These are phyloP conservation scores for Serranus cabrilla DNA, from an alignment of 2,797 vertebrate species.

Conservation along the genomic window DNA sequence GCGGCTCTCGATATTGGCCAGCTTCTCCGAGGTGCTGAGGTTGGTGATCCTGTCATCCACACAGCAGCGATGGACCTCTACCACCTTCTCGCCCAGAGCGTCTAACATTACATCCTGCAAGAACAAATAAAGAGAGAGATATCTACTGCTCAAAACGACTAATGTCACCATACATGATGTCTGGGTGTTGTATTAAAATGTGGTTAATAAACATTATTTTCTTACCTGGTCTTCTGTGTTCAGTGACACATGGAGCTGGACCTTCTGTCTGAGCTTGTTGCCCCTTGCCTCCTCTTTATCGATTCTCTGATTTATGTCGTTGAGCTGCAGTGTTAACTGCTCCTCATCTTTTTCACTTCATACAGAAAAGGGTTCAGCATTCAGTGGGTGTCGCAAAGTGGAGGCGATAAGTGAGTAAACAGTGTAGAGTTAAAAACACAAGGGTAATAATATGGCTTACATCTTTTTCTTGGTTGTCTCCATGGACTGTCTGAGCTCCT, in stretches of 20 bases:
- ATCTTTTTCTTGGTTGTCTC: slow-evolving; percentile 80
- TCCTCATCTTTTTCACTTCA: slow-evolving; percentile 87
- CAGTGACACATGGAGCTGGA: slow-evolving; percentile 84
- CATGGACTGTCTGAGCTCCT: slow-evolving; percentile 83
- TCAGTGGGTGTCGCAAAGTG: neutral
- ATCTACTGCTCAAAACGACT: neutral
- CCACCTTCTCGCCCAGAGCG: slow-evolving; percentile 87
- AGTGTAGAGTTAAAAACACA: neutral
- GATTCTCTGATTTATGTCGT: slow-evolving; percentile 80
- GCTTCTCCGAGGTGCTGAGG: slow-evolving; percentile 89
- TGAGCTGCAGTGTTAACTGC: slow-evolving; percentile 83
- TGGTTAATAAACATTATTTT: neutral
- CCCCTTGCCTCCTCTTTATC: slow-evolving; percentile 83
- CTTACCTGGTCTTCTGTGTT: slow-evolving; percentile 89
- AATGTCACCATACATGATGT: neutral
- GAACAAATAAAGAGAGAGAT: neutral
- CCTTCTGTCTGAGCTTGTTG: slow-evolving; percentile 86
- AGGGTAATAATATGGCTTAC: slow-evolving; percentile 73
- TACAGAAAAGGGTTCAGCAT: neutral
- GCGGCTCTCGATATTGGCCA: slow-evolving; percentile 88
- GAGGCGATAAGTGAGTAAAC: neutral
- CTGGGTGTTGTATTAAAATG: neutral
- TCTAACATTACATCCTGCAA: slow-evolving; percentile 88
- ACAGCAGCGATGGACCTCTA: slow-evolving; percentile 88
- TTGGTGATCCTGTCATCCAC: slow-evolving; percentile 84